Evolutionary conservation across 2,888 invertebrate species (phyloP), one percentile per base, ranked within the genome.

Genomic region (Dynastes hyllus): DNA sequence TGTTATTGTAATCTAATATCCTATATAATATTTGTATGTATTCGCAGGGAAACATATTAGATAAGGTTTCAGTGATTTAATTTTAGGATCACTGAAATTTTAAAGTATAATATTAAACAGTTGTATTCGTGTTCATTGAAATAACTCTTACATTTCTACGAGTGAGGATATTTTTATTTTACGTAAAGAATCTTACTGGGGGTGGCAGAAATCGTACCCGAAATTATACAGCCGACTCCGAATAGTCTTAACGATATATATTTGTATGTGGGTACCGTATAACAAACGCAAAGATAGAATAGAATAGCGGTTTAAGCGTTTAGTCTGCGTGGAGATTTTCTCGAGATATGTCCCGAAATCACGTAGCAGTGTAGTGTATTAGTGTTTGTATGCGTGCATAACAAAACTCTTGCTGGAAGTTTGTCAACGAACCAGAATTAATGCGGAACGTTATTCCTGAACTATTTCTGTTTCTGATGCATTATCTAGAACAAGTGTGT

Each of bases 321-420:
- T 69, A 51, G 69, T 69, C 69, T 69, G 69, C 51, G 69, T 50
- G 51, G 16, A 69, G 51, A 22, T 50, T 69, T 69, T 69, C 51
- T 69, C 69, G 51, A 69, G 69, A 69, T 69, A 51, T 69, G 65
- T 69, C 51, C 69, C 29, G 51, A 69, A 69, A 69, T 69, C 69
- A 69, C 69, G 69, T 51, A 27, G 69, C n/a, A 40, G 67, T 69
- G n/a, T 22, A 58, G 55, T 9, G 22, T 22, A 27, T 32, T 66
- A 66, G 66, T 66, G 40, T 32, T 37, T 65, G 13, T 53, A 29
- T 13, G 51, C 69, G 50, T 29, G 22, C 13, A 32, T 51, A 29
- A 50, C 69, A 51, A 13, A 50, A 58, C 55, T 53, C 53, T 51
- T 37, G 40, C 69, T 69, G 51, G 51, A 69, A 51, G 69, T 69